Evolutionary conservation across 53 echinoderm and acorn worm genomes (phyloP).

Genomic region (Echinometra lucunter): DNA sequence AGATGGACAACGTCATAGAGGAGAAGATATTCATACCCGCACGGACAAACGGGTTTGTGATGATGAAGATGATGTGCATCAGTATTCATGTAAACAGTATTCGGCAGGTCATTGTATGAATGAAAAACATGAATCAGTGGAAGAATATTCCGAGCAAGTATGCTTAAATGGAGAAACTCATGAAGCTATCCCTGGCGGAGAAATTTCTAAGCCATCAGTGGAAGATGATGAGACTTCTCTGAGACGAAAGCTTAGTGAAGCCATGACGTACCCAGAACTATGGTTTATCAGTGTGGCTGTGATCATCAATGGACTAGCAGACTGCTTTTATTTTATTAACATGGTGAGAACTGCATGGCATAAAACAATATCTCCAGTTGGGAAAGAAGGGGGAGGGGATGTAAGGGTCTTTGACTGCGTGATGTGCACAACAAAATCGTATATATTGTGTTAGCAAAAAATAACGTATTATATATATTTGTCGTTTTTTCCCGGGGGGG

Average conservation of each 20-base stretch:
- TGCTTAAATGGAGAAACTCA: neutral
- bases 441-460: neutral
- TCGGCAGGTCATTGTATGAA: neutral
- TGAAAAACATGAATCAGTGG: too few relatives aligned
- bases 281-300: conserved; percentile 12
- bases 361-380: neutral
- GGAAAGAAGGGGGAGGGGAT: too few relatives aligned
- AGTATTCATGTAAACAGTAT: neutral
- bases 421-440: neutral
- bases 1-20: neutral
- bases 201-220: neutral
- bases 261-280: conserved; percentile 20
- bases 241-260: neutral
- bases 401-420: neutral
- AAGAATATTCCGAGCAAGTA: neutral
- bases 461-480: neutral
- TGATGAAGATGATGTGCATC: neutral
- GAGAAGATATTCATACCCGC: neutral
- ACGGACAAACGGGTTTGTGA: neutral
- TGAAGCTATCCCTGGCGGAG: neutral
- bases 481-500: too few relatives aligned
- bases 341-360: neutral
- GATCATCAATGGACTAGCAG: neutral
- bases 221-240: neutral
- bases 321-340: conserved; percentile 42